Percentiles rank a stretch among this genome's conserved stretches.
Evolutionary conservation across 35 echinoderm and acorn worm genomes (phyloP).

Genomic region (Lytechinus pictus): DNA sequence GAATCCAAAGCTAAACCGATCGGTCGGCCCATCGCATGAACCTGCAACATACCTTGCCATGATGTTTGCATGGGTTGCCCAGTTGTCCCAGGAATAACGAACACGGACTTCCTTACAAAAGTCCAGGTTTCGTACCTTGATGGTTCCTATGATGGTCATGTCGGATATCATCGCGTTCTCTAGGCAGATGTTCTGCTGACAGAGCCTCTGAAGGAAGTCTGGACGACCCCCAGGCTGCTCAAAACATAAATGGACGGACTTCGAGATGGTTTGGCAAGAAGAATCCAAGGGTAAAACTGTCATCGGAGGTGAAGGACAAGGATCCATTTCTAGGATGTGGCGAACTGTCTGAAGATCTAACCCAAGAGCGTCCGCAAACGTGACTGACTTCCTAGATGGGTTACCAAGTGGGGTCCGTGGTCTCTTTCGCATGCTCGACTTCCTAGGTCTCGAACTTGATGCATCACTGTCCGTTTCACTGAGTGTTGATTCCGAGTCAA

Average conservation of each 20-base stretch:
- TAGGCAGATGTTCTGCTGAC: constrained; percentile 66
- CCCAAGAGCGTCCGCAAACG: constrained; percentile 81
- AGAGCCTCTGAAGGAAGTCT: constrained; percentile 66
- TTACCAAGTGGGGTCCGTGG: constrained; percentile 60
- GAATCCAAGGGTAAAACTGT: not conserved
- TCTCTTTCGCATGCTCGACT: constrained; percentile 54
- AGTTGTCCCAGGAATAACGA: constrained; percentile 61
- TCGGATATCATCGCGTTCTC: constrained; percentile 78
- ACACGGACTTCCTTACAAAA: constrained; percentile 72
- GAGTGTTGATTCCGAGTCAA: not conserved
- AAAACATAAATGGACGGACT: constrained; percentile 56
- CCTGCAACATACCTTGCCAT: constrained; percentile 67
- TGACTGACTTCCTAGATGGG: constrained; percentile 66
- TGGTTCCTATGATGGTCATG: constrained; percentile 73
- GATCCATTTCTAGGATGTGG: constrained; percentile 72
- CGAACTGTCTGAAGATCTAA: constrained; percentile 70
- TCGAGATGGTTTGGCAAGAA: not conserved
- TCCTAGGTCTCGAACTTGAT: constrained; percentile 29
- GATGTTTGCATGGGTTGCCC: constrained; percentile 69
- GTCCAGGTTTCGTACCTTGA: constrained; percentile 69
- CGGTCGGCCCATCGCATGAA: constrained; percentile 74
- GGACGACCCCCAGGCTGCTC: constrained; percentile 68
- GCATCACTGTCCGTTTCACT: constrained; percentile 16
- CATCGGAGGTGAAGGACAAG: constrained; percentile 54
- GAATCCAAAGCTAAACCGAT: constrained; percentile 81